Evolutionary conservation across 1,140 invertebrate species (phyloP).

Genomic region (Zaprionus tsacasi): DNA sequence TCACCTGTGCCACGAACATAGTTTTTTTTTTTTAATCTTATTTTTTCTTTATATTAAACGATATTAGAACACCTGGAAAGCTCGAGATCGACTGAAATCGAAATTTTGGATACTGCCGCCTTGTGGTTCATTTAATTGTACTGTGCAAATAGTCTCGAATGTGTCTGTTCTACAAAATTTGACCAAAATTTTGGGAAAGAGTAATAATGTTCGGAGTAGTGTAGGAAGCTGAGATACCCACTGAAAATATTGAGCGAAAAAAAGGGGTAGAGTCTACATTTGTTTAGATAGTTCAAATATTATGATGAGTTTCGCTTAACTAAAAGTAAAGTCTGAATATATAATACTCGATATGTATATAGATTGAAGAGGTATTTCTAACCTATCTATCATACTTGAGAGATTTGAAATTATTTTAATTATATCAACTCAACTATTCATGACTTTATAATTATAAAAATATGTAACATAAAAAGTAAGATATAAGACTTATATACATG

Average conservation of each 20-base stretch:
- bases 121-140: constrained; percentile 19
- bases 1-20: constrained; percentile 1
- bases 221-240: not conserved
- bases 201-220: not conserved
- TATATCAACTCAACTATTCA: not conserved
- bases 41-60: not conserved
- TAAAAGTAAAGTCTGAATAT: not conserved
- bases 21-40: not conserved
- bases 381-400: not conserved
- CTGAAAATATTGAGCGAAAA: not conserved
- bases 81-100: constrained; percentile 3
- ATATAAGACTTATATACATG: too few species aligned
- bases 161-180: constrained; percentile 2
- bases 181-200: not conserved
- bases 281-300: not conserved
- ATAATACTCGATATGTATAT: too few species aligned
- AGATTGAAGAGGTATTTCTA: too few species aligned
- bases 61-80: constrained; percentile 2
- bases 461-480: too few species aligned
- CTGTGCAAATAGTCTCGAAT: constrained; percentile 3
- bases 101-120: not conserved
- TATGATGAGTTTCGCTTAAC: not conserved
- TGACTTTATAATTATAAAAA: too few species aligned
- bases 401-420: not conserved
- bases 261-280: not conserved